These are phyloP conservation scores for Octopus sinensis DNA, from an alignment of 1,140 invertebrate species.

Conservation along the genomic window DNA sequence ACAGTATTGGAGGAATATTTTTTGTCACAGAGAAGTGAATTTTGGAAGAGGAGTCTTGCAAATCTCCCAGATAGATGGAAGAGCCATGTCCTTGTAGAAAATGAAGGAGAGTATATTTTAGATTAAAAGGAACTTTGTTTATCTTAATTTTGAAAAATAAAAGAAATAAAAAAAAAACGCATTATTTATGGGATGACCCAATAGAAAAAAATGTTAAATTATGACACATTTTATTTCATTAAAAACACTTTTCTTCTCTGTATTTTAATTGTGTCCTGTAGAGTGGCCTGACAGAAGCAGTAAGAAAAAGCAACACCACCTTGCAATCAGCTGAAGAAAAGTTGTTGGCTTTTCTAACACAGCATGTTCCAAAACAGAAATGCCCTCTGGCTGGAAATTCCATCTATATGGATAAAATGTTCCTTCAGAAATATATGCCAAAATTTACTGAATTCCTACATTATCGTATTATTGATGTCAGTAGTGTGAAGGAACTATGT, in stretches of 20 bases:
- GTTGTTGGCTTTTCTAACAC: conserved; percentile 72
- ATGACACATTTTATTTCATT: not conserved
- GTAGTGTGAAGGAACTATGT: conserved; percentile 79
- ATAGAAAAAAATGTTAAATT: not conserved
- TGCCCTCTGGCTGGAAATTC: conserved; percentile 86
- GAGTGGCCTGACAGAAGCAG: conserved; percentile 74
- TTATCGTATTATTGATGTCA: conserved; percentile 91
- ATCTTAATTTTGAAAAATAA: not conserved
- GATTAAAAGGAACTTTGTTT: not conserved
- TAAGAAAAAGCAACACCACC: conserved; percentile 67
- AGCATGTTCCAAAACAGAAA: conserved; percentile 65
- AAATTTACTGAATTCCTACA: conserved; percentile 72
- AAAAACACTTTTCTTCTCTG: not conserved
- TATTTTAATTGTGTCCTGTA: conserved; percentile 50
- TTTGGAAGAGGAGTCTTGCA: too few species aligned
- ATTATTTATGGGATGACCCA: not conserved
- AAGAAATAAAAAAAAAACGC: not conserved
- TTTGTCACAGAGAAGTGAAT: too few species aligned
- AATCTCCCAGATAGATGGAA: too few species aligned
- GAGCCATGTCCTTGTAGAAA: not conserved
- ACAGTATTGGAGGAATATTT: too few species aligned
- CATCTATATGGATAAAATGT: conserved; percentile 73
- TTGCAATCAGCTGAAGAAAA: conserved; percentile 68
- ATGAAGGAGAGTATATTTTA: not conserved
- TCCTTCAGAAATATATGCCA: conserved; percentile 56